Base-by-base conservation (phyloP, 53 echinoderm and acorn worm genomes). In the Paracentrotus lividus region DNA sequence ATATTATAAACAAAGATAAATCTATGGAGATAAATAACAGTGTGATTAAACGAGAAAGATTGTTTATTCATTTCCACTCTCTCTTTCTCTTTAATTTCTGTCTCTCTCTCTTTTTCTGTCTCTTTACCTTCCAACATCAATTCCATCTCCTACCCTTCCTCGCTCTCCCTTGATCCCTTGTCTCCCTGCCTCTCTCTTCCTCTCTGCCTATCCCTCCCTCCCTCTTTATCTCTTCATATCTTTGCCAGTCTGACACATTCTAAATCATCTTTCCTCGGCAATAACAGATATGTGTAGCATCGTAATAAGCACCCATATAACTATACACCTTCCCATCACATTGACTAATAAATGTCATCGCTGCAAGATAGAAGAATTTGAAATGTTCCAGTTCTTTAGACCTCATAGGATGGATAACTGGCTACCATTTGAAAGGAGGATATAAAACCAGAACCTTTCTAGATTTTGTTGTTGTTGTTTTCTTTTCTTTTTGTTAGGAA, bases 241-340 rank as follows among this genome's bases (percentile, higher is more conserved):
- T 81, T 47, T 15, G 26, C 14, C 49, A 81, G 26, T 4, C n/a
- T n/a, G n/a, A n/a, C 81, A 81, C 47, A 47, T 81, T 47, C 45
- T 81, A 81, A 47, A 81, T 47, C 81, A 81, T 26, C 81, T 47
- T 8, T n/a, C 21, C 47, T n/a, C 81, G 8, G 26, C 81, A 81
- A 81, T 81, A 81, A 81, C 81, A 81, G 47, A n/a, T 81, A 81
- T 81, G 47, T 81, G 44, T 47, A 45, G 81, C 9, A 27, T 81
- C 81, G 47, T 81, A 81, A 81, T 45, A 47, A 49, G 26, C 44
- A 5, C 1, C 47, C 81, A 76, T 76, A 76, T 76, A 76, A 76
- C 76, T 21, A 20, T 23, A 76, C n/a, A 45, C 81, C 49, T 0
- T 12, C 81, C n/a, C 24, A 24, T 81, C 40, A 4, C n/a, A 81